Conservation (phyloP, 2,113 vertebrate species). For the Indri indri region DNA sequence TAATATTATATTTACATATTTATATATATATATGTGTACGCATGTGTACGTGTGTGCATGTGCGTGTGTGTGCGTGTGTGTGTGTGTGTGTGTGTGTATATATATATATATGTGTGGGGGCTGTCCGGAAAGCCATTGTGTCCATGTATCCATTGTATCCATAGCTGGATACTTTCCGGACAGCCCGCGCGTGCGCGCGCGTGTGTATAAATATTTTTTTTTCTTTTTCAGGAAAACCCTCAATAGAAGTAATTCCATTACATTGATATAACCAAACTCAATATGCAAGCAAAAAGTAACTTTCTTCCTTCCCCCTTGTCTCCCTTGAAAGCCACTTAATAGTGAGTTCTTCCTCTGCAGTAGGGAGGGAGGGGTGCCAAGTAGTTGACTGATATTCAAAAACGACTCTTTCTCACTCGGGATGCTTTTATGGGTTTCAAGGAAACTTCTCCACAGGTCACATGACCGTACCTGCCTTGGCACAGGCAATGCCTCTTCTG, state of each 20-base stretch:
- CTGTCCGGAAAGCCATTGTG: too few relatives aligned
- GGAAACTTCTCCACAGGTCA: neutral
- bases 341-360: neutral
- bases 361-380: neutral
- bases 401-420: neutral
- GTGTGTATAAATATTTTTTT: too few relatives aligned
- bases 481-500: neutral
- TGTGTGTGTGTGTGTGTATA: too few relatives aligned
- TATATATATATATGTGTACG: too few relatives aligned
- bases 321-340: neutral
- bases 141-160: too few relatives aligned
- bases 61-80: too few relatives aligned
- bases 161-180: too few relatives aligned
- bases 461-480: neutral
- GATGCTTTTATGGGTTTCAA: neutral
- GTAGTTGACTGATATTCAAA: neutral
- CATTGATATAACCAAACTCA: neutral
- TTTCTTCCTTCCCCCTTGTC: neutral
- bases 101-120: too few relatives aligned
- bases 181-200: too few relatives aligned
- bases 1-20: too few relatives aligned
- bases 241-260: neutral
- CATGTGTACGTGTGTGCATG: too few relatives aligned
- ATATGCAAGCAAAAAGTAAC: neutral
- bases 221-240: neutral